Evolutionary conservation across 2,888 invertebrate genomes (phyloP), one percentile per base, ranked within the genome.

Genomic region (Eudemis profundana): DNA sequence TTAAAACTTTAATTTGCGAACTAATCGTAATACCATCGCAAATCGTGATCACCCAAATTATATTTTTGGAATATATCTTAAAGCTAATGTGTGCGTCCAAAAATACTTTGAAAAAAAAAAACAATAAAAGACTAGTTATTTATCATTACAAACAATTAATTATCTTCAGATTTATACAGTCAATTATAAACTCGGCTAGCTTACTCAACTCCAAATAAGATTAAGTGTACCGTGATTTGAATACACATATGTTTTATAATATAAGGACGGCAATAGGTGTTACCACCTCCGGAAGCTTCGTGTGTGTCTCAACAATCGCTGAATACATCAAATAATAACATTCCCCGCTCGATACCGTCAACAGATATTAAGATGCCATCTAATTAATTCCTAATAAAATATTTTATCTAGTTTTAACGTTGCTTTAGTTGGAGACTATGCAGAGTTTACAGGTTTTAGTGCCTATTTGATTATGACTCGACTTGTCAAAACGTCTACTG

Each of bases 301-400:
- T 89, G 89, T 86, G 90, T 78, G 89, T 85, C 86, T 69, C 50
- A 59, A 47, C 33, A 68, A 69, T 69, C 71, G 72, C 69, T 68
- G 67, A 72, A 71, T 66, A 69, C 72, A 76, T 76, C 73, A 77
- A 76, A 74, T 75, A 77, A 74, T 78, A 83, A 78, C 72, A 78
- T 73, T 78, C 78, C 77, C 77, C 78, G 78, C 76, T 74, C 72
- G 86, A 86, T 87, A 83, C 78, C 76, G 86, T 86, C 85, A 77
- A 74, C 76, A 70, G 81, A 82, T 84, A 78, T 83, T 74, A 64
- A 59, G 50, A 59, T 59, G 57, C 44, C 64, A 21, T 64, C 64
- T 64, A 64, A 64, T 64, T 64, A 64, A 44, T 64, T 36, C 50
- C 36, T 46, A 51, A 51, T 64, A 64, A 64, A 64, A 51, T 36